Evolutionary conservation across 2,888 invertebrate genomes (phyloP).

Genomic region (Oegoconia quadripuncta): DNA sequence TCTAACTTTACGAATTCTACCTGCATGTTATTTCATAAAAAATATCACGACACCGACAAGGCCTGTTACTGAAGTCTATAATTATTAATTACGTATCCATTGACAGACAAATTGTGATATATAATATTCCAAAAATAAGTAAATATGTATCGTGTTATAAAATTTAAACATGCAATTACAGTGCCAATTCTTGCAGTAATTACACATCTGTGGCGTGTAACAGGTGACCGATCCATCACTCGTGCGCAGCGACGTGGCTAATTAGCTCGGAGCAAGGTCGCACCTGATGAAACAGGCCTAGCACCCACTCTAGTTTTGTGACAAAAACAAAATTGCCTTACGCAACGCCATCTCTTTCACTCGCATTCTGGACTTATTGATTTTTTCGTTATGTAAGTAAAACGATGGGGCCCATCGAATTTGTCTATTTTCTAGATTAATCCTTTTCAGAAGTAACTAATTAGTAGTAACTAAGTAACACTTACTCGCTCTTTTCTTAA

Average conservation of each 20-base stretch:
- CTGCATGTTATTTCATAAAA: too few species aligned
- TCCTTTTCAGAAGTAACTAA: slow-evolving; percentile 1
- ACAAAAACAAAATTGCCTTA: slow-evolving; percentile 43
- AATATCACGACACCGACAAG: too few species aligned
- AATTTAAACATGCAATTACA: slow-evolving; percentile 3
- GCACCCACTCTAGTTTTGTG: slow-evolving; percentile 53
- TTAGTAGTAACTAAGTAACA: too few species aligned
- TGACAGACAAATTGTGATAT: too few species aligned
- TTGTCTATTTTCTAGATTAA: neutral
- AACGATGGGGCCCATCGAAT: too few species aligned
- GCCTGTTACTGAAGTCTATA: too few species aligned
- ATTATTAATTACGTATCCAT: too few species aligned
- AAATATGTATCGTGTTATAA: too few species aligned
- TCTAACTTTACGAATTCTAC: too few species aligned
- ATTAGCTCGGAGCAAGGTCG: slow-evolving; percentile 75
- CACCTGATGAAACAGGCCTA: slow-evolving; percentile 56
- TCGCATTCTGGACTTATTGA: slow-evolving; percentile 14
- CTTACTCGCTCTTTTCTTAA: too few species aligned
- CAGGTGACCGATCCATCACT: slow-evolving; percentile 75
- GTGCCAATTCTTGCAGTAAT: slow-evolving; percentile 4
- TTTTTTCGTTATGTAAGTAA: slow-evolving; percentile 4
- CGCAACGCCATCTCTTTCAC: slow-evolving; percentile 35
- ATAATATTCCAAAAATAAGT: too few species aligned
- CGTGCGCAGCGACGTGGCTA: slow-evolving; percentile 60
- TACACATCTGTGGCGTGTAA: slow-evolving; percentile 28